Conservation (phyloP, 2,888 invertebrate species). For the Galerucella nymphaeae region DNA sequence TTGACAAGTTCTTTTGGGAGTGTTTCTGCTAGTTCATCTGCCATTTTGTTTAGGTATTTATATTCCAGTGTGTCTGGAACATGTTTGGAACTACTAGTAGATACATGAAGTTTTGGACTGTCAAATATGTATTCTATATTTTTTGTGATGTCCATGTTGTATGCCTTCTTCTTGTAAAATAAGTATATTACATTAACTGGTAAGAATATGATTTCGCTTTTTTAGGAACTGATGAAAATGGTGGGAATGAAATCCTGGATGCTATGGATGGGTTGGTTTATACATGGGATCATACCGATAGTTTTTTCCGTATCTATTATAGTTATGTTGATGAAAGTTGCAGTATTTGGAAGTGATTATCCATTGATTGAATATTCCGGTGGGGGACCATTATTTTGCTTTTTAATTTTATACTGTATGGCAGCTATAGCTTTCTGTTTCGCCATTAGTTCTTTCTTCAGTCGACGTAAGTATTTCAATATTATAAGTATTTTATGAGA, state of each 20-base stretch:
- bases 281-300: constrained; percentile 78
- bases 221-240: constrained; percentile 90
- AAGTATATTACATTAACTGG: no score
- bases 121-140: no score
- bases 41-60: neutral
- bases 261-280: constrained; percentile 89
- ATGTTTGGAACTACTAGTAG: no score
- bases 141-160: no score
- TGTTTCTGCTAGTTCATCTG: no score
- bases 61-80: neutral
- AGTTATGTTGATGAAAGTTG: constrained; percentile 71
- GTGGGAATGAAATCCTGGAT: constrained; percentile 88
- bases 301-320: constrained; percentile 71
- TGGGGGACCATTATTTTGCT: constrained; percentile 74
- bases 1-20: no score
- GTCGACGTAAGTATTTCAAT: constrained; percentile 72
- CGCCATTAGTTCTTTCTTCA: constrained; percentile 81
- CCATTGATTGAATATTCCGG: constrained; percentile 77
- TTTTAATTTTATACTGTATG: constrained; percentile 76
- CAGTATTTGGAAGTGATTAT: constrained; percentile 61
- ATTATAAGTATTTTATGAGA: neutral
- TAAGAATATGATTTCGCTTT: neutral
- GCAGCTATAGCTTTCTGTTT: constrained; percentile 81
- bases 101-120: no score
- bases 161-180: no score